These are phyloP conservation scores for Coenonympha arcania DNA, from an alignment of 2,888 invertebrate genomes.

Conservation along the genomic window DNA sequence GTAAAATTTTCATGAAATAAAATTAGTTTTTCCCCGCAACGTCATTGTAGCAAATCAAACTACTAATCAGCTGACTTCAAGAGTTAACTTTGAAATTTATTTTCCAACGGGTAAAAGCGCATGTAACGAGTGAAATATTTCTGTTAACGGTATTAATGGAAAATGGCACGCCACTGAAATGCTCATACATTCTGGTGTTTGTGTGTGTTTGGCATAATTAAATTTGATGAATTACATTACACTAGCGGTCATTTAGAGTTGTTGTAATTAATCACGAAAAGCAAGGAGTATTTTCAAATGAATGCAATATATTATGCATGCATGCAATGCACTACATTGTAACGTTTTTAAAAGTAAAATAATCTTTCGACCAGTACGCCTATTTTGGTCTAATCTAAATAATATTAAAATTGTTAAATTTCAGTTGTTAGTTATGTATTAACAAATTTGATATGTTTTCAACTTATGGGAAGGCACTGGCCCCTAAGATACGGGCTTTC, in stretches of 20 bases:
- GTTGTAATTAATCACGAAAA: background rate
- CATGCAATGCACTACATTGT: too few relatives aligned
- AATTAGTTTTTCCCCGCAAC: conserved; percentile 15
- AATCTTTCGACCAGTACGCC: too few relatives aligned
- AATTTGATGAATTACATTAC: conserved; percentile 7
- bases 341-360: too few relatives aligned
- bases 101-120: conserved; percentile 22
- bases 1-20: conserved; percentile 5
- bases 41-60: conserved; percentile 22
- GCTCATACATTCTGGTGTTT: conserved; percentile 5
- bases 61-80: conserved; percentile 22
- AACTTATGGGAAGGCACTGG: too few relatives aligned
- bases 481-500: too few relatives aligned
- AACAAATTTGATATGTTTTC: too few relatives aligned
- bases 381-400: too few relatives aligned
- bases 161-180: conserved; percentile 21
- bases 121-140: conserved; percentile 24
- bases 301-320: too few relatives aligned
- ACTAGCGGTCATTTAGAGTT: background rate
- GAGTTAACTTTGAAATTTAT: conserved; percentile 26
- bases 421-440: too few relatives aligned
- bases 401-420: too few relatives aligned
- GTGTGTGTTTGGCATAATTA: background rate
- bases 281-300: too few relatives aligned
- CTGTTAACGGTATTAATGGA: conserved; percentile 22